Conservation (phyloP, 2,797 vertebrate genomes). For the Esox masquinongy region DNA sequence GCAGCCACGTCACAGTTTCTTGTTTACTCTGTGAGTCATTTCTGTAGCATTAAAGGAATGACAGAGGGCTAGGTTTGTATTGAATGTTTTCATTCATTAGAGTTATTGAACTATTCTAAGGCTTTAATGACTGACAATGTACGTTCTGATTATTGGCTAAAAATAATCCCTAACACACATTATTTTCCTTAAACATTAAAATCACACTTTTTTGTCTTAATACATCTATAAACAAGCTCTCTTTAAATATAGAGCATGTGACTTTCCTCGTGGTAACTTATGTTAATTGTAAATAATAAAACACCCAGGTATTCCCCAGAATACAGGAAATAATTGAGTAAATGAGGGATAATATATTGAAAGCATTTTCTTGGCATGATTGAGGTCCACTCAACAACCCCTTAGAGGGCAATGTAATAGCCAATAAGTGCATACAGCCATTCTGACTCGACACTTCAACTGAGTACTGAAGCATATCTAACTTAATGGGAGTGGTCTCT, state of each 20-base stretch:
- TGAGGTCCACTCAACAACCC: too few species aligned
- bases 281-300: too few species aligned
- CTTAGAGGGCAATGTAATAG: too few species aligned
- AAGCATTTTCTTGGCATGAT: too few species aligned
- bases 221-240: neutral
- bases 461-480: too few species aligned
- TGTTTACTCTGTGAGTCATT: constrained; percentile 56
- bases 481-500: too few species aligned
- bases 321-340: too few species aligned
- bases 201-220: constrained; percentile 5
- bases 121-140: neutral
- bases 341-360: too few species aligned
- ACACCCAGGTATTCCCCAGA: too few species aligned
- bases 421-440: too few species aligned
- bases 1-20: constrained; percentile 22
- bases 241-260: constrained; percentile 1
- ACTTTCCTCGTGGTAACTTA: too few species aligned
- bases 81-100: constrained; percentile 23
- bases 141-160: neutral
- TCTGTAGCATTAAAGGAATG: constrained; percentile 53
- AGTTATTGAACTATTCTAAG: constrained; percentile 16
- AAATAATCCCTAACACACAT: neutral
- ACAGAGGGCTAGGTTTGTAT: constrained; percentile 26
- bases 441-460: too few species aligned
- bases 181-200: constrained; percentile 2